These are phyloP conservation scores for Limnephilus rhombicus DNA, from an alignment of 2,888 invertebrate genomes.

Conservation along the genomic window DNA sequence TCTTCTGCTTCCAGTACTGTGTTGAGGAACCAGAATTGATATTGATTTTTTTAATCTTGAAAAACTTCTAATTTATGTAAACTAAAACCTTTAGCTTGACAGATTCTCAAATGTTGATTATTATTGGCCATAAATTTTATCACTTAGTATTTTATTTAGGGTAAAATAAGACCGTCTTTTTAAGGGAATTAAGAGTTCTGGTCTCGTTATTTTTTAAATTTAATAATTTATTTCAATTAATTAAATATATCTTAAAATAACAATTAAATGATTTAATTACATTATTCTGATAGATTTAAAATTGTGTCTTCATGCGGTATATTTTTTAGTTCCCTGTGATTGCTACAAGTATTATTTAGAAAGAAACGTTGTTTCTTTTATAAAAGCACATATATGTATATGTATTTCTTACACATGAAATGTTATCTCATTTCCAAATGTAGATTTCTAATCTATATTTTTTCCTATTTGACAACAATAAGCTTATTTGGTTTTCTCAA, in stretches of 20 bases:
- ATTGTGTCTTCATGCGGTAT: slow-evolving; percentile 2
- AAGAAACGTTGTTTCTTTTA: background rate
- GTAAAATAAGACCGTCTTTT: background rate
- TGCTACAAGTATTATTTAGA: slow-evolving; percentile 41
- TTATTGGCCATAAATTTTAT: background rate
- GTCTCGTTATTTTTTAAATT: slow-evolving; percentile 9
- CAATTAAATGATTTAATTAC: background rate
- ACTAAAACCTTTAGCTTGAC: background rate
- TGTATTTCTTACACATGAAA: slow-evolving; percentile 3
- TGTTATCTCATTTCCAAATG: background rate
- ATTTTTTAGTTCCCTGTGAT: slow-evolving; percentile 30
- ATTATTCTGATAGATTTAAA: background rate
- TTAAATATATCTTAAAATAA: background rate
- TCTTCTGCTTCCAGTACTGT: no score
- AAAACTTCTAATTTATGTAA: background rate
- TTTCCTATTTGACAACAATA: background rate
- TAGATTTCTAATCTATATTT: background rate
- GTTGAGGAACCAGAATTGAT: background rate
- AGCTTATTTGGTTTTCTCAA: background rate
- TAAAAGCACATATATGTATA: background rate
- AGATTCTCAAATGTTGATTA: background rate
- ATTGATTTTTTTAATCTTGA: background rate
- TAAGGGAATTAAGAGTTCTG: slow-evolving; percentile 8
- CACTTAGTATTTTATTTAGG: background rate
- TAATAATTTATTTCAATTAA: slow-evolving; percentile 26